phyloP scores from a whole-genome alignment of 2,113 vertebrate genomes.

The Callionymus lyra region DNA sequence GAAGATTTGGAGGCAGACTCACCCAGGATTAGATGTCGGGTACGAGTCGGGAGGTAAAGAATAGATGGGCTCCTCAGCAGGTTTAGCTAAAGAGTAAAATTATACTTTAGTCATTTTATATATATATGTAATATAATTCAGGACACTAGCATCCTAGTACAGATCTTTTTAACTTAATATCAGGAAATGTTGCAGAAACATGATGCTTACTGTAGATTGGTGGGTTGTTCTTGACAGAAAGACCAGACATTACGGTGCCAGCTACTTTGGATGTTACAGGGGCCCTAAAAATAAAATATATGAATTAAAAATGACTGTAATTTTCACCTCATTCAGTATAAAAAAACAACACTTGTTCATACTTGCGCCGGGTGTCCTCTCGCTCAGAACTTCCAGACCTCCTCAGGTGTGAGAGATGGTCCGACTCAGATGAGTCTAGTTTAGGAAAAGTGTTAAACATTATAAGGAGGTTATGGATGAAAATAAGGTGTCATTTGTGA shows the following conservation, averaged over 20 bases:
- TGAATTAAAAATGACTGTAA: neutral
- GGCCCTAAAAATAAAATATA: constrained; percentile 27
- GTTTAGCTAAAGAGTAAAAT: constrained; percentile 33
- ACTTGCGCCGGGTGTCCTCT: constrained; percentile 41
- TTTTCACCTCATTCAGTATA: neutral
- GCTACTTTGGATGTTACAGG: constrained; percentile 31
- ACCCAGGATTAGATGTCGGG: constrained; percentile 53
- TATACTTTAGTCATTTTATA: neutral
- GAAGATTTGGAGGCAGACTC: constrained; percentile 4
- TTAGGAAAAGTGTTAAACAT: neutral
- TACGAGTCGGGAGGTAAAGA: constrained; percentile 69
- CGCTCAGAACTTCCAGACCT: constrained; percentile 62
- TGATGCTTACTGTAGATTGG: constrained; percentile 46
- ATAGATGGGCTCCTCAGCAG: constrained; percentile 67
- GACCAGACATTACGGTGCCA: constrained; percentile 32
- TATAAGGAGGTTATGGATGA: neutral
- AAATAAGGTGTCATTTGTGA: neutral
- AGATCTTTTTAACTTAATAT: neutral
- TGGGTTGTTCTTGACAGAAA: constrained; percentile 40
- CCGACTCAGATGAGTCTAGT: constrained; percentile 63
- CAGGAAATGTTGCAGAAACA: neutral
- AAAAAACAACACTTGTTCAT: neutral
- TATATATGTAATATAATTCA: too few relatives aligned
- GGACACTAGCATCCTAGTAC: too few relatives aligned
- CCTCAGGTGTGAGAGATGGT: constrained; percentile 50